These are phyloP conservation scores for Numenius arquata DNA, from an alignment of 2,113 vertebrate species.

Conservation along the genomic window DNA sequence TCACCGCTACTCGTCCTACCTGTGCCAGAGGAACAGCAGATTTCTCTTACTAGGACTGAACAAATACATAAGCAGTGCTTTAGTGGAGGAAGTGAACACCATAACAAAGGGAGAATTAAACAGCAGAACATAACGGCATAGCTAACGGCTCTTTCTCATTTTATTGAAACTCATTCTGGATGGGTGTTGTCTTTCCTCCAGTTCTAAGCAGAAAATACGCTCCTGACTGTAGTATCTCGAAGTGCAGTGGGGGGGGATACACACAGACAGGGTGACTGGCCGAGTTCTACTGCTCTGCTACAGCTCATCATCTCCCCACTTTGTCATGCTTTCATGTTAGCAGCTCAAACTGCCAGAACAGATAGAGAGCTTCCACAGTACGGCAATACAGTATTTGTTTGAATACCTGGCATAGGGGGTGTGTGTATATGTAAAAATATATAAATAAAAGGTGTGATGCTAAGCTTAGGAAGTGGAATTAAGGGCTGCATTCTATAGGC, in stretches of 20 bases:
- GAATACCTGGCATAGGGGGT: not conserved
- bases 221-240: not conserved
- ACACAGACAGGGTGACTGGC: not conserved
- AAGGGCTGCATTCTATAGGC: not conserved
- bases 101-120: not conserved
- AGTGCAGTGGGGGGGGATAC: not conserved
- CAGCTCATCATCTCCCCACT: not conserved
- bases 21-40: not conserved
- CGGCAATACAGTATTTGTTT: not conserved
- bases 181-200: not conserved
- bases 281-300: not conserved
- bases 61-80: not conserved
- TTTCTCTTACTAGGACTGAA: not conserved
- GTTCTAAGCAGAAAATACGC: not conserved
- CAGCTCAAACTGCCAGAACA: not conserved
- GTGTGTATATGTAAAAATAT: not conserved
- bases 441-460: not conserved
- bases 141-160: not conserved
- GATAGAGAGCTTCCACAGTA: not conserved
- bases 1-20: fast-evolving
- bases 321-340: not conserved
- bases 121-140: not conserved
- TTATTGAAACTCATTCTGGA: not conserved
- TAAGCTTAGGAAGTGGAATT: not conserved
- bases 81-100: not conserved